phyloP scores from a whole-genome alignment of 2,113 vertebrate species.

The Lamprologus ornatipinnis region DNA sequence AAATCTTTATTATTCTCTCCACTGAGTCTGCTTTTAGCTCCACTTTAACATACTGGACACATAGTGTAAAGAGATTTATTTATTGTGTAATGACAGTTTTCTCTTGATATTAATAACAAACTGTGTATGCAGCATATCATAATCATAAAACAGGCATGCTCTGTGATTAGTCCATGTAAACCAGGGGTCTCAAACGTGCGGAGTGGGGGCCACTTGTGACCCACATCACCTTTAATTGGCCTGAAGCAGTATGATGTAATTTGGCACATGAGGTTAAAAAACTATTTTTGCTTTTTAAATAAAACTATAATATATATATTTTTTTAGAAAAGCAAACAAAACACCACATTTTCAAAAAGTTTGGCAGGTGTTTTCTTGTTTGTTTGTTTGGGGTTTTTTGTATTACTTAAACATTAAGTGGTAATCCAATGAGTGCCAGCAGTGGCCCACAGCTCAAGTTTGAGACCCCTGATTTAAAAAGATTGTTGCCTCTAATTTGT shows the following conservation, averaged over 20 bases:
- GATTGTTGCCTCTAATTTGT: neutral
- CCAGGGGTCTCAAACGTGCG: neutral
- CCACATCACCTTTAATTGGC: neutral
- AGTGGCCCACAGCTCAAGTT: neutral
- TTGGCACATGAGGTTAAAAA: neutral
- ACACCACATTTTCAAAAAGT: neutral
- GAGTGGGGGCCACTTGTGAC: neutral
- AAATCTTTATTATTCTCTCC: neutral
- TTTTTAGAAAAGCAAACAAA: neutral
- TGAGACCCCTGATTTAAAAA: neutral
- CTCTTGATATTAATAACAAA: neutral
- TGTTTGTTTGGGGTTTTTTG: rapidly evolving
- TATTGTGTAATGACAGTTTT: neutral
- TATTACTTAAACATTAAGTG: neutral
- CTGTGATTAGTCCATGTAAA: neutral
- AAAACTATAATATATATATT: neutral
- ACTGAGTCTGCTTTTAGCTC: neutral
- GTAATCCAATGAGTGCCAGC: neutral
- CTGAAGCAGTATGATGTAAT: neutral
- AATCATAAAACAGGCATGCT: neutral
- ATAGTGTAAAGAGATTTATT: neutral
- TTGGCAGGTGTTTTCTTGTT: neutral
- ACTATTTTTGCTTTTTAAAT: neutral
- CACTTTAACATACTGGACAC: neutral
- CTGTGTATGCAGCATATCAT: neutral